Evolutionary conservation across 2,113 vertebrate species (phyloP).

Genomic region (Eubucco bourcierii): DNA sequence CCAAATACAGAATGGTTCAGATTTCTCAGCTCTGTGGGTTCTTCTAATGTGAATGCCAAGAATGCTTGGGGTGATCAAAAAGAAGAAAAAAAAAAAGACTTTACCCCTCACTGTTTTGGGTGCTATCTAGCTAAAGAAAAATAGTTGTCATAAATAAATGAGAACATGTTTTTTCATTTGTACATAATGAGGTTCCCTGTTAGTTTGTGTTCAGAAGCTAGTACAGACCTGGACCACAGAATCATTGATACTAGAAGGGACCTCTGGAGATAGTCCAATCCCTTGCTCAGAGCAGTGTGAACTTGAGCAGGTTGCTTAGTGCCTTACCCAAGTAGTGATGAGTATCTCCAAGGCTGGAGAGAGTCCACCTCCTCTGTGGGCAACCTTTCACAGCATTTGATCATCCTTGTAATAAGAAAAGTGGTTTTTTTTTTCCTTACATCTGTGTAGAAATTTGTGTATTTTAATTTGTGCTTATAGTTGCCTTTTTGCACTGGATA

Average conservation of each 20-base stretch:
- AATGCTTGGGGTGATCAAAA: not conserved
- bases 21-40: not conserved
- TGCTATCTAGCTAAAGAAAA: not conserved
- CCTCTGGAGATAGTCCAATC: not conserved
- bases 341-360: not conserved
- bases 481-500: not conserved
- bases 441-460: not conserved
- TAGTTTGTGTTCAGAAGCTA: not conserved
- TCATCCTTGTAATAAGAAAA: not conserved
- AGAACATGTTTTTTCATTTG: not conserved
- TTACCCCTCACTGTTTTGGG: not conserved
- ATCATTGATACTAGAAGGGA: not conserved
- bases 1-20: not conserved
- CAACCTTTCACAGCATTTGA: not conserved
- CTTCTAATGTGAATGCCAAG: not conserved
- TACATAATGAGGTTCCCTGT: not conserved
- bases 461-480: not conserved
- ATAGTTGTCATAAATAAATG: not conserved
- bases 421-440: not conserved
- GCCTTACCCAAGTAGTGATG: rapidly evolving
- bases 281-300: not conserved
- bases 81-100: not conserved
- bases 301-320: not conserved
- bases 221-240: not conserved
- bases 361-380: not conserved